A percentile compares a stretch with the other conserved stretches of the same genome.
Conservation (phyloP, 2,888 invertebrate genomes). For the Agrilus mali region DNA sequence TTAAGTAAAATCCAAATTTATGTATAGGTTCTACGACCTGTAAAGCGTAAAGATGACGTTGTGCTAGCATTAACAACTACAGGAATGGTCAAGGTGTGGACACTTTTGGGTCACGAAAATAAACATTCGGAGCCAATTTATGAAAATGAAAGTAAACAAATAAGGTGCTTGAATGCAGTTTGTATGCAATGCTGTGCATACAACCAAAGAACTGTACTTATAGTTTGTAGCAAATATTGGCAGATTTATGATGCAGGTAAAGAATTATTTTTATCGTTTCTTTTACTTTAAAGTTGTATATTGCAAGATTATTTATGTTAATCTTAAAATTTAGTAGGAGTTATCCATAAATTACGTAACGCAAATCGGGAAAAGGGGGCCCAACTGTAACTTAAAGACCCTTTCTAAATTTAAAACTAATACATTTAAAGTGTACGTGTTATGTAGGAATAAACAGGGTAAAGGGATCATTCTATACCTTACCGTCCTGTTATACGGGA, state of each 20-base stretch:
- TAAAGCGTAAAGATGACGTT: slow-evolving; percentile 83
- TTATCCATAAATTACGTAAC: no score
- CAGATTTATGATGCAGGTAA: slow-evolving; percentile 76
- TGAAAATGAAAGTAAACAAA: slow-evolving; percentile 96
- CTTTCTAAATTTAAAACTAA: no score
- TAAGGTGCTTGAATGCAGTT: slow-evolving; percentile 85
- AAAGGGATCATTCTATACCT: no score
- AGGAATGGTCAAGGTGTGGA: slow-evolving; percentile 96
- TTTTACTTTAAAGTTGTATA: neutral
- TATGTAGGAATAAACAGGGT: no score
- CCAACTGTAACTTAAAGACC: no score
- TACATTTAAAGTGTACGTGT: no score
- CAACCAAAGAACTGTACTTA: slow-evolving; percentile 92
- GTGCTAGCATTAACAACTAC: slow-evolving; percentile 91
- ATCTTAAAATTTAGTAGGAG: no score
- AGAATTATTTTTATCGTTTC: slow-evolving; percentile 2
- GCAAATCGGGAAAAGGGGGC: no score
- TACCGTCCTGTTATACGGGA: no score
- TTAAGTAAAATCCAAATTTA: neutral
- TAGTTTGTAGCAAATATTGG: slow-evolving; percentile 95
- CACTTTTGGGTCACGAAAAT: slow-evolving; percentile 76
- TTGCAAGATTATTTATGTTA: neutral
- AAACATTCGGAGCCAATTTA: slow-evolving; percentile 80
- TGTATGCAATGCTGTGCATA: slow-evolving; percentile 88
- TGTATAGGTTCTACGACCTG: slow-evolving; percentile 49